Evolutionary conservation across 1,140 invertebrate species (phyloP).

Genomic region (Pachypsylla venusta): DNA sequence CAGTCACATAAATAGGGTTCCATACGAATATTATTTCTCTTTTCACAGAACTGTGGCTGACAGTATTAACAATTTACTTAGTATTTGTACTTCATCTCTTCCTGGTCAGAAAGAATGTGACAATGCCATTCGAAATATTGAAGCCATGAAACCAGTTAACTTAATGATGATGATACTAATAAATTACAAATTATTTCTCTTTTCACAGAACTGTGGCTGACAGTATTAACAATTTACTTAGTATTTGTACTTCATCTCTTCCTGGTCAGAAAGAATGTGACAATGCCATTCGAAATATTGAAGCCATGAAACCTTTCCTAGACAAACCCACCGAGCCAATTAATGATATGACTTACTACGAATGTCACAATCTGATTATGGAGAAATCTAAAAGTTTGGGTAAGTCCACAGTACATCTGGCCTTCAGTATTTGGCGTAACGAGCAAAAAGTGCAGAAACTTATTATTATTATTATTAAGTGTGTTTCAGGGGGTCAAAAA

Average conservation of each 20-base stretch:
- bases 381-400: conserved; percentile 76
- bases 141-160: conserved; percentile 65
- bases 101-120: conserved; percentile 92
- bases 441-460: too few species aligned
- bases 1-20: too few species aligned
- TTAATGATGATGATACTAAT: too few species aligned
- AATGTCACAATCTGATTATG: conserved; percentile 84
- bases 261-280: conserved; percentile 92
- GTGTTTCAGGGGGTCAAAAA: too few species aligned
- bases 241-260: conserved; percentile 37
- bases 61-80: conserved; percentile 14
- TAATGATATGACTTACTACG: conserved; percentile 80
- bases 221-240: conserved; percentile 15
- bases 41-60: conserved; percentile 12
- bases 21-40: background rate
- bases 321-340: conserved; percentile 79
- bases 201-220: conserved; percentile 15
- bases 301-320: conserved; percentile 63
- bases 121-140: conserved; percentile 85
- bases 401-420: too few species aligned
- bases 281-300: conserved; percentile 85
- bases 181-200: background rate
- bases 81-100: conserved; percentile 36
- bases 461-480: too few species aligned
- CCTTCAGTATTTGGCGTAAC: too few species aligned